Evolutionary conservation across 2,113 vertebrate genomes (phyloP), one percentile per base, ranked within the genome.

Genomic region (Lampris megalopsis): DNA sequence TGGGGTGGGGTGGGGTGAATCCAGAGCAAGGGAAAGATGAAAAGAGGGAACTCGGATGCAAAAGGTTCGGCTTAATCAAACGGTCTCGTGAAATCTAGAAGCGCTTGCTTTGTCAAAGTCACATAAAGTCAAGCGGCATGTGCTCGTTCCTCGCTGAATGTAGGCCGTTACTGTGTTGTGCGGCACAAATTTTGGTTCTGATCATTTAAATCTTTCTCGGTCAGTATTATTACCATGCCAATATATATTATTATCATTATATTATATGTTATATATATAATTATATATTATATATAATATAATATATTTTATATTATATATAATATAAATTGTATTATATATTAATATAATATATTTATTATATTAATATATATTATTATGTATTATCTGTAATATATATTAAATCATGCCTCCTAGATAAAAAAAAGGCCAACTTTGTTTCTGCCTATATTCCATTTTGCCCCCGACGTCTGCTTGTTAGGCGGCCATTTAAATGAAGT

Each of bases 1-100:
- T 76, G 75, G n/a, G n/a, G n/a, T n/a, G n/a, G n/a, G n/a, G n/a
- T 77, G 43, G 64, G 63, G 69, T 75, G 69, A 76, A 80, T 88
- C 80, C 73, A 49, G 59, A 80, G 48, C 5, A 36, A 74, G 73
- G 64, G 50, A 66, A 66, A 71, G 50, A 36, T 5, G 73, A 77
- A 71, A 77, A 48, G 57, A 71, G 67, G n/a, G 43, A 41, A 47
- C 38, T 40, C 40, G 68, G 48, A 59, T 5, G 10, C 9, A 6
- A 58, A 58, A 3, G 75, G 67, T 75, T 84, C 62, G 42, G 63
- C 77, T 91, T 78, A 86, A 79, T 73, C 10, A 45, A 59, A 77
- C 50, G 63, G 77, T 59, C 73, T 81, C 63, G 52, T 68, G 43
- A 84, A 76, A 77, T 59, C 45, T 76, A 84, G 73, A 65, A 45